phyloP scores from a whole-genome alignment of 2,888 invertebrate species.

The Ectropis crepuscularia region DNA sequence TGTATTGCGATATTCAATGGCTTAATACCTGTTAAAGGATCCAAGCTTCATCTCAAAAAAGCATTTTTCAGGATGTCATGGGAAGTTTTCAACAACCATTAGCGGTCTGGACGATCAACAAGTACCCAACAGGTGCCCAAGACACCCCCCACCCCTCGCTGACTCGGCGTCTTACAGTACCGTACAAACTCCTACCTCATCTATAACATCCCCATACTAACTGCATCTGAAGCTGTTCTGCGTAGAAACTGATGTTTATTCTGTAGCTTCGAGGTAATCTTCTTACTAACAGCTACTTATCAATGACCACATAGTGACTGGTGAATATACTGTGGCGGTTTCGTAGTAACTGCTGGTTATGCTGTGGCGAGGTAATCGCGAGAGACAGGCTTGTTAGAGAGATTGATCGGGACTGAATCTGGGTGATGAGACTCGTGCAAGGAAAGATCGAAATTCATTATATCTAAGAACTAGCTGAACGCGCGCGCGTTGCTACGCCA shows the following conservation, averaged over 20 bases:
- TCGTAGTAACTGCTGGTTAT: neutral
- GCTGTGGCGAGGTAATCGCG: slow-evolving; percentile 59
- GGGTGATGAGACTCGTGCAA: neutral
- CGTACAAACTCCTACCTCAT: slow-evolving; percentile 6
- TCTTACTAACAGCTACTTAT: no score
- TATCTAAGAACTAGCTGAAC: no score
- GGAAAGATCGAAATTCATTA: neutral
- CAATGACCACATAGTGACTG: neutral
- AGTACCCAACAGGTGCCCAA: slow-evolving; percentile 43
- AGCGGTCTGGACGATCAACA: slow-evolving; percentile 33
- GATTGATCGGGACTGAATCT: slow-evolving; percentile 61
- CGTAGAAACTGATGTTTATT: neutral
- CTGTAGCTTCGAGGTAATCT: neutral
- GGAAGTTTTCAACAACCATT: slow-evolving; percentile 5
- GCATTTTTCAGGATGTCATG: slow-evolving; percentile 1
- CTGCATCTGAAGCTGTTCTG: neutral
- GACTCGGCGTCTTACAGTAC: slow-evolving; percentile 38
- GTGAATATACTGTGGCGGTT: neutral
- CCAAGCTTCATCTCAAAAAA: neutral
- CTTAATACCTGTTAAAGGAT: no score
- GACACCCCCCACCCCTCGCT: slow-evolving; percentile 29
- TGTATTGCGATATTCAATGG: no score
- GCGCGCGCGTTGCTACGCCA: no score
- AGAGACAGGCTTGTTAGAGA: slow-evolving; percentile 52
- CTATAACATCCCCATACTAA: neutral